Base-by-base conservation (phyloP, 2,888 invertebrate genomes). In the Phytoseiulus persimilis region DNA sequence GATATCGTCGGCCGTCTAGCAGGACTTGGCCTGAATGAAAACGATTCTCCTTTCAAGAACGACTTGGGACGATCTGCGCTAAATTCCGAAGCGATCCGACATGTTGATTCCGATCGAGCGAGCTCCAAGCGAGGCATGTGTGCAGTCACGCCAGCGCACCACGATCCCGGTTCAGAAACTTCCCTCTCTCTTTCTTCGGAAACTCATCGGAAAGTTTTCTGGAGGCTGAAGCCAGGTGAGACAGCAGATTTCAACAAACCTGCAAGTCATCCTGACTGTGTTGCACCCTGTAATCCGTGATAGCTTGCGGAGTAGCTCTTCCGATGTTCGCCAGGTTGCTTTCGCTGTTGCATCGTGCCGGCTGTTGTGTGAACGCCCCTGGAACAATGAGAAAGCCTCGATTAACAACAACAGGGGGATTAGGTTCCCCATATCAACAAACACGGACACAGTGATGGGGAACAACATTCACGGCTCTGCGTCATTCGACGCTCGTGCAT, bases 221-320 rank as follows among this genome's bases (percentile, higher is more conserved):
- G 9, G 9, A 3, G 39, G 39, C 3, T 39, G 5, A 39, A 6
- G 39, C 9, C 39, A 9, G 39, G 39, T 9, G 39, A 39, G 39
- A 39, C 39, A 9, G 9, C 39, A 9, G 39, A 39, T 39, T 3
- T 39, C 39, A 39, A 39, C 65, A 65, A 39, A 87, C 87, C 87
- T 87, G 87, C n/a, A 87, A 45, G 87, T 87, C 87, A 33, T 87
- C 87, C 87, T 87, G 87, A 23, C 87, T 87, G 32, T 87, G 87
- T 33, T 87, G 87, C 5, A 87, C 87, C 32, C 87, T 33, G 32
- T 45, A 33, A 32, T 45, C 33, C 31, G 32, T 45, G 39, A 32
- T 33, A 45, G 33, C 87, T 33, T 45, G 39, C n/a, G 39, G n/a
- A 18, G 39, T 32, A 18, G 87, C 87, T 45, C 87, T 31, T 33